Evolutionary conservation across 2,797 vertebrate genomes (phyloP).

Genomic region (Galagoides demidoff): DNA sequence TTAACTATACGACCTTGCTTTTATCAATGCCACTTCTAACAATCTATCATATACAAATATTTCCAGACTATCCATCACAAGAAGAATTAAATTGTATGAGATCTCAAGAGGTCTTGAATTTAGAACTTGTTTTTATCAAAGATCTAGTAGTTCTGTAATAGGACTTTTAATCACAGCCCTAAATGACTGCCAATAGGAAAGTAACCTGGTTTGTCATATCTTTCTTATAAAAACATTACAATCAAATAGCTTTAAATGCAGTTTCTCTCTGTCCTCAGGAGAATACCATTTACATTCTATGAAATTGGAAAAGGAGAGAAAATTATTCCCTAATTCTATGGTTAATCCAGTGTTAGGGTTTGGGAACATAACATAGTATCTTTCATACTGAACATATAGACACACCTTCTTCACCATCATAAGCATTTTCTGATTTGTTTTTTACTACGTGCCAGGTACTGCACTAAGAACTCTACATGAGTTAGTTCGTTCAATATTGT

Average conservation of each 20-base stretch:
- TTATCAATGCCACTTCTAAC: constrained; percentile 46
- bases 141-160: constrained; percentile 57
- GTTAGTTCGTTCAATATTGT: not conserved
- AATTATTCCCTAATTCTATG: not conserved
- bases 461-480: not conserved
- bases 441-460: not conserved
- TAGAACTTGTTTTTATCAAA: constrained; percentile 67
- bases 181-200: constrained; percentile 51
- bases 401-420: not conserved
- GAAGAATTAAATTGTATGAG: constrained; percentile 60
- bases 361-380: not conserved
- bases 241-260: constrained; percentile 57
- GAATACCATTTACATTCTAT: not conserved
- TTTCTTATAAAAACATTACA: constrained; percentile 63
- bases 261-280: constrained; percentile 23
- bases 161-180: constrained; percentile 38
- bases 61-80: constrained; percentile 58
- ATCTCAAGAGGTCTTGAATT: constrained; percentile 62
- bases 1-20: constrained; percentile 39
- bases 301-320: constrained; percentile 44
- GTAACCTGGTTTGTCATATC: constrained; percentile 41
- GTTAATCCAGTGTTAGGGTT: not conserved
- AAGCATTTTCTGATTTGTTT: constrained; percentile 30
- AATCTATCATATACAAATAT: constrained; percentile 53
- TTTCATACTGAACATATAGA: not conserved